Evolutionary conservation across 2,113 vertebrate genomes (phyloP), one percentile per base, ranked within the genome.

Genomic region (Pseudopodoces humilis): DNA sequence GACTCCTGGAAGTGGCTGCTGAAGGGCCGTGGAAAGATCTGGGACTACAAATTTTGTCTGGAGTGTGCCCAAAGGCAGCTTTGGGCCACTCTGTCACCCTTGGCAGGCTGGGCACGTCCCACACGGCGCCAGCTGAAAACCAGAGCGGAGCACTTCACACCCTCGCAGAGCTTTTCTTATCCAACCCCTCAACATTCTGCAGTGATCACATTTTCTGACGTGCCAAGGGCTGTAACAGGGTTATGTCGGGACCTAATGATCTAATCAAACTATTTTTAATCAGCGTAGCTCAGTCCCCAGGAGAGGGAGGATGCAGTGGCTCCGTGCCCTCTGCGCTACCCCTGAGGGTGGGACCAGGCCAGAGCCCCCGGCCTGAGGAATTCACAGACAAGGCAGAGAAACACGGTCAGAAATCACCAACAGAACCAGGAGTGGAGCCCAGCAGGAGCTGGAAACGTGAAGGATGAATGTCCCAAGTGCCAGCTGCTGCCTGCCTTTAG

Each of bases 41-140:
- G 0, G 21, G 63, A 7, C 46, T 65, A 2, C 62, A 56, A 10
- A 76, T 64, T 8, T 11, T 15, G 69, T 0, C 8, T 4, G 49
- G 24, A 31, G 35, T 2, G 30, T 64, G 37, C 53, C 31, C 1
- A 18, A 50, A 68, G 56, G 70, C 23, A 88, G 49, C 24, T 47
- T 15, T 12, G 47, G 53, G 75, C 8, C 63, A 11, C 56, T 39
- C 19, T 35, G n/a, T 19, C 60, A 43, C 7, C 55, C 52, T 35
- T 24, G 49, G 67, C 68, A 72, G 83, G 83, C 71, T 30, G 55
- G 67, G 17, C 13, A 52, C 2, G 6, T 27, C 20, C 35, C 49
- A 13, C 3, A 3, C 8, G 3, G 1, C 30, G 41, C 28, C 59
- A 90, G 76, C 41, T 39, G 37, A n/a, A 21, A 60, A 10, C 6